Conservation (phyloP, 2,113 vertebrate species). For the Takifugu bimaculatus region DNA sequence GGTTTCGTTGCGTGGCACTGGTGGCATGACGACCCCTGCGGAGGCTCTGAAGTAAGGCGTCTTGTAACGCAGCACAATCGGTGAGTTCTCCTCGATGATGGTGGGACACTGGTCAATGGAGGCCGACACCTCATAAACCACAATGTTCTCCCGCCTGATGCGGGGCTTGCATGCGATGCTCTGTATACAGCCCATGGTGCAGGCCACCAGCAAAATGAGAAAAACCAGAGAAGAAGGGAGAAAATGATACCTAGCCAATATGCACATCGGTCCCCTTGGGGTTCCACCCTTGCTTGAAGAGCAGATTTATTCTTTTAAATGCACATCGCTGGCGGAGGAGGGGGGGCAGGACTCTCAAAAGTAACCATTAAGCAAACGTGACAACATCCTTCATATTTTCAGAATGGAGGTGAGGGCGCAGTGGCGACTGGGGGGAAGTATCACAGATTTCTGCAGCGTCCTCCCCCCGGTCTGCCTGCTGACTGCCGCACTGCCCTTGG, state of each 20-base stretch:
- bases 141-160: slow-evolving; percentile 93
- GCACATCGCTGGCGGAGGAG: slow-evolving; percentile 31
- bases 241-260: slow-evolving; percentile 59
- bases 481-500: slow-evolving; percentile 79
- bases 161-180: slow-evolving; percentile 96
- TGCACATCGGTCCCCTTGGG: slow-evolving; percentile 71
- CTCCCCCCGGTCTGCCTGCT: slow-evolving; percentile 67
- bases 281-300: slow-evolving; percentile 61
- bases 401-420: slow-evolving; percentile 43
- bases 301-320: slow-evolving; percentile 54
- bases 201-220: slow-evolving; percentile 65
- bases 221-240: slow-evolving; percentile 67
- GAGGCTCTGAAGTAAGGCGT: slow-evolving; percentile 97
- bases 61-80: slow-evolving; percentile 96
- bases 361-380: slow-evolving; percentile 46
- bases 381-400: slow-evolving; percentile 36
- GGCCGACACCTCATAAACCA: slow-evolving; percentile 94
- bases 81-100: slow-evolving; percentile 95
- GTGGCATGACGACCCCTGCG: slow-evolving; percentile 92
- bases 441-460: slow-evolving; percentile 69
- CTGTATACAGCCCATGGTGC: slow-evolving; percentile 92
- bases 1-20: slow-evolving; percentile 91
- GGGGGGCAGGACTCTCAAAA: slow-evolving; percentile 25
- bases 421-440: slow-evolving; percentile 53
- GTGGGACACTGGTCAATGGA: slow-evolving; percentile 94